Conservation (phyloP, 2,113 vertebrate genomes). For the Columbina picui region DNA sequence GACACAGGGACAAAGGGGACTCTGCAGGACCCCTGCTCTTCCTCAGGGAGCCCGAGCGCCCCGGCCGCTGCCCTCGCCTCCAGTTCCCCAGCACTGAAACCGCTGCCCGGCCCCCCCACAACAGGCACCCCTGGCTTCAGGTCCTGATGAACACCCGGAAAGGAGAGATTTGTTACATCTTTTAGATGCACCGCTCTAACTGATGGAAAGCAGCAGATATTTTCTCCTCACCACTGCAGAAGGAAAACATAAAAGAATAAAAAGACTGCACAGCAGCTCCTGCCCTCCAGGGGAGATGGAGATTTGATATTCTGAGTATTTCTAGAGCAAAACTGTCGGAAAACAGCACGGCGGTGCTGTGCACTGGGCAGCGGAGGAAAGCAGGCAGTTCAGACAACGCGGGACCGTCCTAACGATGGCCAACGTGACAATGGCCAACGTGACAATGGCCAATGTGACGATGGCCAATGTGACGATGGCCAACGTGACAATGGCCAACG, state of each 20-base stretch:
- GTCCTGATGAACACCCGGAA: not conserved
- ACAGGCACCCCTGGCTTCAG: too few species aligned
- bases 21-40: too few species aligned
- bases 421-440: too few species aligned
- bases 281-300: not conserved
- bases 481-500: too few species aligned
- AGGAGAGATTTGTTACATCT: not conserved
- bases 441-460: too few species aligned
- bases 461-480: too few species aligned
- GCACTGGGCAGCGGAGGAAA: too few species aligned
- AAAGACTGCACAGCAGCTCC: not conserved
- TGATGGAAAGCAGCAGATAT: not conserved
- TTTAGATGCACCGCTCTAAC: not conserved
- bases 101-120: rapidly evolving
- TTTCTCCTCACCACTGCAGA: not conserved
- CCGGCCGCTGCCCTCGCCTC: too few species aligned
- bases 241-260: not conserved
- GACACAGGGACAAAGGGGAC: too few species aligned
- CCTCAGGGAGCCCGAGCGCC: too few species aligned
- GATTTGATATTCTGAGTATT: not conserved
- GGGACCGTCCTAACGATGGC: too few species aligned
- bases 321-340: not conserved
- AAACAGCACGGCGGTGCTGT: not conserved
- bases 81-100: not conserved
- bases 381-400: too few species aligned